A percentile compares a stretch with the other conserved stretches of the same genome.
Evolutionary conservation across 2,888 invertebrate species (phyloP).

Genomic region (Hemithea aestivaria): DNA sequence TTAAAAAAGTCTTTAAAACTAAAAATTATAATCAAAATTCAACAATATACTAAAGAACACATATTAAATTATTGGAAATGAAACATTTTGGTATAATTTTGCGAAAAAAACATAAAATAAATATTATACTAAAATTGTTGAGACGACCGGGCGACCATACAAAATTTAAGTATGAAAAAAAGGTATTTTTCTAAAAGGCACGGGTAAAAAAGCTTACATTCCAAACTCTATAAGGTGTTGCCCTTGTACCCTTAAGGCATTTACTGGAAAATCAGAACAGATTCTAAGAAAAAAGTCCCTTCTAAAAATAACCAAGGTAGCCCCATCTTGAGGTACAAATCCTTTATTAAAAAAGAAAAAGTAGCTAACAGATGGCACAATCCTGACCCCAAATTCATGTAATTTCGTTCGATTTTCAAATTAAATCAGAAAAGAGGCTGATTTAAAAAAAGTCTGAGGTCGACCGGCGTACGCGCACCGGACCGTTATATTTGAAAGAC

Average conservation of each 20-base stretch:
- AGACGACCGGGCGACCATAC: not conserved
- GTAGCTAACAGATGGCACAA: constrained; percentile 28
- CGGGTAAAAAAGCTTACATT: constrained; percentile 5
- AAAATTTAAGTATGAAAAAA: constrained; percentile 1
- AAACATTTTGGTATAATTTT: constrained; percentile 18
- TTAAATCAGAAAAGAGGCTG: constrained; percentile 50
- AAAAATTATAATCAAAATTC: constrained; percentile 6
- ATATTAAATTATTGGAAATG: constrained; percentile 20
- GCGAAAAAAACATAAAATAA: constrained; percentile 2
- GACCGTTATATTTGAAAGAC: constrained; percentile 51
- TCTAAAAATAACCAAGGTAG: constrained; percentile 33
- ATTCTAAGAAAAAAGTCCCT: constrained; percentile 36
- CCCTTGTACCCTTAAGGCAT: constrained; percentile 5
- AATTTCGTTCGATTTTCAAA: constrained; percentile 55
- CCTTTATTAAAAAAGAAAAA: constrained; percentile 3
- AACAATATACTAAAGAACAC: not conserved
- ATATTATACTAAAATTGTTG: not conserved
- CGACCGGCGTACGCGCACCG: constrained; percentile 50
- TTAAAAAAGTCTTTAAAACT: constrained; percentile 18
- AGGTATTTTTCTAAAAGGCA: constrained; percentile 3
- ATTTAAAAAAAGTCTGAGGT: constrained; percentile 52
- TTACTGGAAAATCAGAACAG: constrained; percentile 32
- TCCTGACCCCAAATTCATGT: constrained; percentile 35
- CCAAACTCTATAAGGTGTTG: not conserved
- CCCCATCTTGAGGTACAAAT: constrained; percentile 2